Evolutionary conservation across 1,140 invertebrate genomes (phyloP), one percentile per base, ranked within the genome.

Genomic region (Ceratosolen solmsi): DNA sequence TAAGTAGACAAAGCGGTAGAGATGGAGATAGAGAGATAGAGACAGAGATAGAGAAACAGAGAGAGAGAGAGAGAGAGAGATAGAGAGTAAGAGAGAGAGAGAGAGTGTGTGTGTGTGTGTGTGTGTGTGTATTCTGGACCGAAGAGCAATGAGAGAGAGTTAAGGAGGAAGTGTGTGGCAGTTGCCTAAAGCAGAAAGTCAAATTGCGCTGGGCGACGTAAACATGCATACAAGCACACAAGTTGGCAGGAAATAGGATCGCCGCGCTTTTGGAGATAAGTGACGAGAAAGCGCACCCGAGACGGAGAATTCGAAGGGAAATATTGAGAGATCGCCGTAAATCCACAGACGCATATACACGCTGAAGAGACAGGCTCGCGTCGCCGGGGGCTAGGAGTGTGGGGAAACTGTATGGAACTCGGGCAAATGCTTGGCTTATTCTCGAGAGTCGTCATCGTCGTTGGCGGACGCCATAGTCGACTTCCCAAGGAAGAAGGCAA

Each of bases 171-270:
- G 58, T 8, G 38, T 49, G 56, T 11, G 20, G 1, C 25, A 54
- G 41, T 54, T 33, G 49, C 41, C 36, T 7, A 30, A 33, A 51
- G 41, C 9, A 33, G 27, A 68, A 68, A 68, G 75, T 65, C 60
- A 41, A 51, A 68, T 68, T 3, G 41, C 27, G 38, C 36, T 25
- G 41, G 33, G 56, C 0, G 27, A 8, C 8, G 58, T 60, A 60
- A 60, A 60, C 58, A 60, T 60, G 58, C 38, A 71, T 25, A n/a
- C n/a, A 71, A 41, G 46, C 5, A 60, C 36, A 25, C 30, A 22
- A 74, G 46, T 56, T 36, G 20, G 17, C 41, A 54, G 75, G 60
- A 78, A 68, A 78, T 78, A 68, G 75, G 63, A 78, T 78, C 60
- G 75, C 27, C 27, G 27, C 17, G 46, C 60, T 33, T 36, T 7